Conservation (phyloP, 2,888 invertebrate genomes). For the Amblyjoppa fuscipennis region DNA sequence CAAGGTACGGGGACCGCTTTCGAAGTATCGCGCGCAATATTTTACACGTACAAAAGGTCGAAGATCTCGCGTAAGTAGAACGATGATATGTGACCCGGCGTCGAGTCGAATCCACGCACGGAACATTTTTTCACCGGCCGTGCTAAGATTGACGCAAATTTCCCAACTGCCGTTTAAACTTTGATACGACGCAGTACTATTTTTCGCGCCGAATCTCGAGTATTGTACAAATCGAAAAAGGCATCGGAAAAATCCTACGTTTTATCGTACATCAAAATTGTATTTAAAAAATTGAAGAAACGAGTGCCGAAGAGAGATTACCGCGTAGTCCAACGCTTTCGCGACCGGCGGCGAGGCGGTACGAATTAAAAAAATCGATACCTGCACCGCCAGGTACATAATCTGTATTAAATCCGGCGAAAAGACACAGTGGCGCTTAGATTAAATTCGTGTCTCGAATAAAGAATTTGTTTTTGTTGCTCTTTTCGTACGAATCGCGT, state of each 20-base stretch:
- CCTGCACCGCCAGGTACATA: not conserved
- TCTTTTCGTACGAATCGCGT: not conserved
- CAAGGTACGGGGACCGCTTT: conserved; percentile 4
- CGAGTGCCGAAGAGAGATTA: not conserved
- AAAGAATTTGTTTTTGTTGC: not conserved
- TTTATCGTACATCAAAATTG: conserved; percentile 3
- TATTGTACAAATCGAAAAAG: conserved; percentile 1
- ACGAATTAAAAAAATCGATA: not conserved
- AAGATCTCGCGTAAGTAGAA: conserved; percentile 20
- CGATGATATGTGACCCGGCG: conserved; percentile 42
- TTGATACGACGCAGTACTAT: not conserved
- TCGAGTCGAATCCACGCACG: conserved; percentile 35
- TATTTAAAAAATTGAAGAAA: not conserved
- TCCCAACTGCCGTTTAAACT: not conserved
- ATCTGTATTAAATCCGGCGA: conserved; percentile 20
- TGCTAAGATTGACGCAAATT: conserved; percentile 19
- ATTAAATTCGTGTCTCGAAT: conserved; percentile 21
- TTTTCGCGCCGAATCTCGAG: not conserved
- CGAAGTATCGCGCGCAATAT: not conserved
- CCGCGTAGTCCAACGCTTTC: not conserved
- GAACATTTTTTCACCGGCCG: not conserved
- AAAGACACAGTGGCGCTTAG: conserved; percentile 49
- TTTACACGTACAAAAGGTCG: conserved; percentile 9
- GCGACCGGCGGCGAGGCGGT: not conserved
- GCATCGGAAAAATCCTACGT: conserved; percentile 1